Percentiles rank a stretch among this genome's conserved stretches.
phyloP scores from a whole-genome alignment of 2,113 vertebrate species.

The Apodemus speciosus region DNA sequence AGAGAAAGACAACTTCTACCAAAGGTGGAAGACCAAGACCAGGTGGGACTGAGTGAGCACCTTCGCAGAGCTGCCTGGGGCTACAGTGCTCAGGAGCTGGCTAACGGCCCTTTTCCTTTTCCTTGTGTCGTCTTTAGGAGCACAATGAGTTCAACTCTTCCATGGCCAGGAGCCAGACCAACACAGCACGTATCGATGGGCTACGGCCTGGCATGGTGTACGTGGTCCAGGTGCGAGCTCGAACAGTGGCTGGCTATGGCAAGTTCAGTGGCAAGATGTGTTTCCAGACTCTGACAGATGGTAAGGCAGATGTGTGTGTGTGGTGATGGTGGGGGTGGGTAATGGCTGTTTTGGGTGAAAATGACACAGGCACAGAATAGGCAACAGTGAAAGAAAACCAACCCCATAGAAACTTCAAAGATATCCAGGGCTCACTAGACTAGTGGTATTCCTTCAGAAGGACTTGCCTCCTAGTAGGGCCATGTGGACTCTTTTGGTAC shows the following conservation, averaged over 20 bases:
- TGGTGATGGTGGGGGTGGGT: no score
- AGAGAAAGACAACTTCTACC: neutral
- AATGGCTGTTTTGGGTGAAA: constrained; percentile 54
- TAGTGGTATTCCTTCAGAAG: neutral
- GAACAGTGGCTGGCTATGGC: constrained; percentile 97
- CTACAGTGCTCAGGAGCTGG: neutral
- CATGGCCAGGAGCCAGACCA: constrained; percentile 95
- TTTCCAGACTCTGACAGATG: constrained; percentile 98
- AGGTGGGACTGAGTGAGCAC: neutral
- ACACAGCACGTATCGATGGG: constrained; percentile 93
- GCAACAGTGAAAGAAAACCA: neutral
- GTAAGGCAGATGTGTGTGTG: constrained; percentile 85
- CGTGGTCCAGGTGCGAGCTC: constrained; percentile 96
- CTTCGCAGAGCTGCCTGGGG: neutral
- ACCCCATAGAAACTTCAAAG: neutral
- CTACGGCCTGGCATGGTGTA: constrained; percentile 94
- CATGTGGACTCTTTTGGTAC: neutral
- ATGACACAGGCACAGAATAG: neutral
- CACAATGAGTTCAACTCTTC: constrained; percentile 97
- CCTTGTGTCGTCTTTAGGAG: constrained; percentile 85
- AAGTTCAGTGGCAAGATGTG: constrained; percentile 99
- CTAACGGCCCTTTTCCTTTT: neutral
- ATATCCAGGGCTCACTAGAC: neutral
- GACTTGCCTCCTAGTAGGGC: neutral
- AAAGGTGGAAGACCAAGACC: neutral